These are phyloP conservation scores for Chloebia gouldiae DNA, from an alignment of 2,113 vertebrate genomes.

Conservation along the genomic window DNA sequence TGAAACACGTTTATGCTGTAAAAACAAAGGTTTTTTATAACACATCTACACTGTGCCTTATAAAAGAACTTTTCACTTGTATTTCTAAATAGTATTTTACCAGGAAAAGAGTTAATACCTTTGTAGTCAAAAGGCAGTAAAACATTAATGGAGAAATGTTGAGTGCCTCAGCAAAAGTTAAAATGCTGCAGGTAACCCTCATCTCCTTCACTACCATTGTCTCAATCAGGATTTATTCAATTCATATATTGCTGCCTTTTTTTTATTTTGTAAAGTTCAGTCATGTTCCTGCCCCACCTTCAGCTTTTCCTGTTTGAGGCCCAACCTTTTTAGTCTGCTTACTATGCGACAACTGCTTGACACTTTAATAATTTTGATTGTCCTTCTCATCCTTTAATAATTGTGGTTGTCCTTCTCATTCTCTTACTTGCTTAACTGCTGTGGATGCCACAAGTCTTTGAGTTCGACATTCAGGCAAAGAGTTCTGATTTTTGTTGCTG, in stretches of 20 bases:
- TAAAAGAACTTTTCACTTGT: background rate
- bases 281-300: conserved; percentile 54
- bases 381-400: background rate
- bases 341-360: background rate
- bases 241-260: background rate
- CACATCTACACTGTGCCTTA: background rate
- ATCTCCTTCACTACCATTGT: background rate
- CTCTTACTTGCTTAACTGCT: background rate
- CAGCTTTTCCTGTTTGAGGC: conserved; percentile 29
- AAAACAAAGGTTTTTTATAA: background rate
- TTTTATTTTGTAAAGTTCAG: background rate
- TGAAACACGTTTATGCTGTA: background rate
- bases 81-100: background rate
- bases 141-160: background rate
- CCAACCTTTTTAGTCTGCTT: background rate
- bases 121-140: background rate
- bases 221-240: background rate
- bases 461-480: background rate
- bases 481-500: background rate
- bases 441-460: background rate
- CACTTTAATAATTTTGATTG: background rate
- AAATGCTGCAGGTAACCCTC: background rate
- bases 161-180: background rate
- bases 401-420: background rate
- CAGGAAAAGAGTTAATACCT: background rate